Conservation (phyloP, 2,113 vertebrate species). For the Prunella himalayana region DNA sequence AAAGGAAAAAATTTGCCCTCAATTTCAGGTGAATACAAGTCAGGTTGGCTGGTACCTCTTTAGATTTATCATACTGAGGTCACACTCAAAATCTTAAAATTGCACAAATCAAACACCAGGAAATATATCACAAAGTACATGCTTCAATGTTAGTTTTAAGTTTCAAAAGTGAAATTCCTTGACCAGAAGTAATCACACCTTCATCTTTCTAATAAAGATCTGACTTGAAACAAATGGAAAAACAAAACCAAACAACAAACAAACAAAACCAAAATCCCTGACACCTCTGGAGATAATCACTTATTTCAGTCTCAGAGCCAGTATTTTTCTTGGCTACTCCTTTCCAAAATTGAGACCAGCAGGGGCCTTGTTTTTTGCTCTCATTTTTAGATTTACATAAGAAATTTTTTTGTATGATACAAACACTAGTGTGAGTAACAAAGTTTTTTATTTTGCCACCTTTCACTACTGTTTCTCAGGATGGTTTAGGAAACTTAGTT, state of each 20-base stretch:
- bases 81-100: background rate
- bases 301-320: background rate
- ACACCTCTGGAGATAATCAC: background rate
- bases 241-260: background rate
- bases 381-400: background rate
- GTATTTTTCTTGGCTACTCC: background rate
- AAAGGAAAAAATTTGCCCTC: background rate
- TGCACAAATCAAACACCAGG: background rate
- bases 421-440: background rate
- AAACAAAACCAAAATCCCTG: background rate
- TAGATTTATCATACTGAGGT: background rate
- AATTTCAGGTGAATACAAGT: background rate
- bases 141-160: background rate
- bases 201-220: background rate
- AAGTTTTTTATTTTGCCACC: background rate
- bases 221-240: background rate
- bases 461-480: background rate
- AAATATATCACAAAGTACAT: rapidly evolving
- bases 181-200: background rate
- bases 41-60: background rate
- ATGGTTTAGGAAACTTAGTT: background rate
- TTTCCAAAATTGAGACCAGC: background rate
- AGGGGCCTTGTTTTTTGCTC: background rate
- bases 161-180: background rate
- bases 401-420: background rate